Evolutionary conservation across 2,113 vertebrate species (phyloP).

Genomic region (Sula dactylatra): DNA sequence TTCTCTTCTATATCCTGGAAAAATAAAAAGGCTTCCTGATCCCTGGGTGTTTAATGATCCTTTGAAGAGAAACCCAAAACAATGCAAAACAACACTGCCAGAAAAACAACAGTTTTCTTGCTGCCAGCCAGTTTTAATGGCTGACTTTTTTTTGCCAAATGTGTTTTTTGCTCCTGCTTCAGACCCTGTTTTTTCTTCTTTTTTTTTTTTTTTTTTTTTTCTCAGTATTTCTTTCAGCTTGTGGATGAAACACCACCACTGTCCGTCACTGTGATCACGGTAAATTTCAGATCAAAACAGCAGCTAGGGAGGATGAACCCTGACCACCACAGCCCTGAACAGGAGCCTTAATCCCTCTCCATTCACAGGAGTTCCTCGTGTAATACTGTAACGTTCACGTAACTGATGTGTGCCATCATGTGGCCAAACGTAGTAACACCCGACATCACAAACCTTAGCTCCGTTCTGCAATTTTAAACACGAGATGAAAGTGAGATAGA

Average conservation of each 20-base stretch:
- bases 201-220: not conserved
- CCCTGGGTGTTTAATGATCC: not conserved
- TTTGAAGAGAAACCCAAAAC: not conserved
- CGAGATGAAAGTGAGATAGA: not conserved
- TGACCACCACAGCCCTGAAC: not conserved
- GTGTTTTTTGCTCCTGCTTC: not conserved
- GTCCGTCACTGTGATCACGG: not conserved
- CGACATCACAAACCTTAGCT: not conserved
- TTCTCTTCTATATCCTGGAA: not conserved
- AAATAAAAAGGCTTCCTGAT: not conserved
- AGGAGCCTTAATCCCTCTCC: not conserved
- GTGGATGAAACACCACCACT: not conserved
- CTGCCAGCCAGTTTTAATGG: not conserved
- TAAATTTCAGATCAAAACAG: slow-evolving; percentile 3
- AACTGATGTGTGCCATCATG: slow-evolving; percentile 73
- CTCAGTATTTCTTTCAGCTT: not conserved
- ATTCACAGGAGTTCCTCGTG: not conserved
- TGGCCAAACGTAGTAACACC: slow-evolving; percentile 51
- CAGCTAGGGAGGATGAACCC: not conserved
- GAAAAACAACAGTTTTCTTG: not conserved
- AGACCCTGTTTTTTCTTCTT: not conserved
- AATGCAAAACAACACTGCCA: not conserved
- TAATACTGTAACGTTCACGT: not conserved
- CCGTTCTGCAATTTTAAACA: not conserved
- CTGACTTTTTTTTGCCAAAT: not conserved